These are phyloP conservation scores for Cephus rjabovi DNA, from an alignment of 2,888 invertebrate genomes.

Conservation along the genomic window DNA sequence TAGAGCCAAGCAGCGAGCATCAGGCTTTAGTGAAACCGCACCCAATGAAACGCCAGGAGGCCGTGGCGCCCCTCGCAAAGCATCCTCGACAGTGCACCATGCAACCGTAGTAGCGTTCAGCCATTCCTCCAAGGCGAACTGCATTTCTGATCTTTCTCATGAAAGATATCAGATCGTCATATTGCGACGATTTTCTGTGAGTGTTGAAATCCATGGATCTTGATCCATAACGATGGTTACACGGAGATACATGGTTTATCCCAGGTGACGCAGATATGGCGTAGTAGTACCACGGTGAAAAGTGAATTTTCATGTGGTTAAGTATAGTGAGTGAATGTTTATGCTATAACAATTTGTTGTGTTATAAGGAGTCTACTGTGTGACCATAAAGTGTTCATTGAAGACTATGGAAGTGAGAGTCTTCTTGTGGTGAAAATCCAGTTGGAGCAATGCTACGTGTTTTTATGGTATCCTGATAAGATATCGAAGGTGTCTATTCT, in stretches of 20 bases:
- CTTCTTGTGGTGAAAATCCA: not conserved
- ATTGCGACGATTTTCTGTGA: not conserved
- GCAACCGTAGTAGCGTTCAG: not conserved
- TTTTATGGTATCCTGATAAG: not conserved
- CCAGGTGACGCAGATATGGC: not conserved
- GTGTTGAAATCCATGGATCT: not conserved
- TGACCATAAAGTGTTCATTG: not conserved
- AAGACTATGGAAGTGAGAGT: not conserved
- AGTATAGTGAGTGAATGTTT: not conserved
- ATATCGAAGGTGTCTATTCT: not conserved
- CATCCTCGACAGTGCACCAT: constrained; percentile 2
- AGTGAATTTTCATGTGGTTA: not conserved
- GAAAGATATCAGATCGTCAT: not conserved
- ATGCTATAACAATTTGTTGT: not conserved
- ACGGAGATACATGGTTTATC: not conserved
- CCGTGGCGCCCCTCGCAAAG: constrained; percentile 17
- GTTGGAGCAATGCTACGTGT: not conserved
- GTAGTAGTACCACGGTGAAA: not conserved
- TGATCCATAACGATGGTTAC: not conserved
- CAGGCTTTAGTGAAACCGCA: constrained; percentile 54
- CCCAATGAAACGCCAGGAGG: constrained; percentile 58
- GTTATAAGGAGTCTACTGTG: not conserved
- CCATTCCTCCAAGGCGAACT: not conserved
- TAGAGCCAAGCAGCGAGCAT: constrained; percentile 1
- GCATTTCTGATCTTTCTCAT: not conserved